Conservation (phyloP, 1,140 invertebrate species). For the Copidosoma floridanum region DNA sequence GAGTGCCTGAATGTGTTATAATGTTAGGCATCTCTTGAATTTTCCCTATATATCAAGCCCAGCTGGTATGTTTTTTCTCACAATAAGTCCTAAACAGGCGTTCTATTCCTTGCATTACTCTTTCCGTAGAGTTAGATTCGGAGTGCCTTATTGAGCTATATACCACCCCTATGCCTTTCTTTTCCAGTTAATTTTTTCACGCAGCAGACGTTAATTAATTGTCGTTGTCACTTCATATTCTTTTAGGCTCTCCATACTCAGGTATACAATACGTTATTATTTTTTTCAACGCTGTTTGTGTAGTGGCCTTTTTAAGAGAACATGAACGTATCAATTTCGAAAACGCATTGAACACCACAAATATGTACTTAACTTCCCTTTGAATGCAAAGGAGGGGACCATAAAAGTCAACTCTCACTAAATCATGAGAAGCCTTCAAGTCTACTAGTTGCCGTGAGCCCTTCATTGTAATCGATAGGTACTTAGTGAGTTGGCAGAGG, state of each 20-base stretch:
- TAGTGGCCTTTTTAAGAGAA: conserved; percentile 32
- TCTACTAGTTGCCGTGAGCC: background rate
- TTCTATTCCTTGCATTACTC: conserved; percentile 38
- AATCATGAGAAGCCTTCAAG: conserved; percentile 5
- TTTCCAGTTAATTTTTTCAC: conserved; percentile 3
- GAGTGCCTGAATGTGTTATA: background rate
- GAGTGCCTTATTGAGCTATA: conserved; percentile 31
- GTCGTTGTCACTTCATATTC: conserved; percentile 4
- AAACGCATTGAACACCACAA: conserved; percentile 41
- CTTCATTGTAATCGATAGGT: conserved; percentile 11
- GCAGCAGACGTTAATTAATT: background rate
- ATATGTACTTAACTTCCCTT: conserved; percentile 37
- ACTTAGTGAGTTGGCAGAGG: conserved; percentile 29
- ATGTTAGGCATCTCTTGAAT: conserved; percentile 8
- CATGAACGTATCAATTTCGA: conserved; percentile 41
- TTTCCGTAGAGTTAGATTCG: conserved; percentile 34
- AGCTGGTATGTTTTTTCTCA: background rate
- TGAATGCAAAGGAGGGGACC: conserved; percentile 33
- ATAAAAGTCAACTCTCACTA: conserved; percentile 41
- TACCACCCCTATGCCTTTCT: background rate
- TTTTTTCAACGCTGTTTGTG: conserved; percentile 21
- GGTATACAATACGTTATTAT: conserved; percentile 27
- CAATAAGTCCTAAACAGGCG: background rate
- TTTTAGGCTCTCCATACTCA: conserved; percentile 18
- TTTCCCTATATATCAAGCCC: background rate